Percentiles rank a stretch among this genome's conserved stretches.
Evolutionary conservation across 2,113 vertebrate species (phyloP).

Genomic region (Oryzias melastigma): DNA sequence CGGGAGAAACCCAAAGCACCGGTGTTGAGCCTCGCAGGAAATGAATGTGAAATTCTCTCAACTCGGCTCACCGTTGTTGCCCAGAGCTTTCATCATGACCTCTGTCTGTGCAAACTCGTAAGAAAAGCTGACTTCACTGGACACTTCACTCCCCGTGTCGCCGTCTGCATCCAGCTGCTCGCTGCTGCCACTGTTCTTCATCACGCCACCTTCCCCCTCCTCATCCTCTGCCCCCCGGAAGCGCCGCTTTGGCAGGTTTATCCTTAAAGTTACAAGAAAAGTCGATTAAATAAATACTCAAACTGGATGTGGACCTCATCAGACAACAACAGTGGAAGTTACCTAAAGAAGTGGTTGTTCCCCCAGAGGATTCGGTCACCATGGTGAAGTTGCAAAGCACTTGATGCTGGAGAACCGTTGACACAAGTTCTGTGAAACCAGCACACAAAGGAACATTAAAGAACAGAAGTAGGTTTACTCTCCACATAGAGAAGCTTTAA

Average conservation of each 20-base stretch:
- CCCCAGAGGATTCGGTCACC: conserved; percentile 98
- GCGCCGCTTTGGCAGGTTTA: conserved; percentile 90
- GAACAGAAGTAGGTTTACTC: background rate
- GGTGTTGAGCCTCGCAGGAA: background rate
- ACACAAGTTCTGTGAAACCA: conserved; percentile 85
- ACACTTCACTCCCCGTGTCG: conserved; percentile 91
- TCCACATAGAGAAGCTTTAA: too few species aligned
- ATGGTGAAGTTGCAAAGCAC: conserved; percentile 87
- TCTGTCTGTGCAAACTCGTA: conserved; percentile 98
- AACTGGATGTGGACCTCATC: too few species aligned
- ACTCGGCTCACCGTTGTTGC: conserved; percentile 82
- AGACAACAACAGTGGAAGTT: background rate
- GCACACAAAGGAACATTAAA: background rate
- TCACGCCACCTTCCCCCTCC: conserved; percentile 76
- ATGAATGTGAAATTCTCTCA: background rate
- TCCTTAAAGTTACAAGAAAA: conserved; percentile 48
- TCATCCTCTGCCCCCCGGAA: conserved; percentile 76
- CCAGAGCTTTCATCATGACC: conserved; percentile 95
- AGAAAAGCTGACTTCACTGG: conserved; percentile 93
- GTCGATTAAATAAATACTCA: too few species aligned
- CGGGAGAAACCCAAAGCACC: background rate
- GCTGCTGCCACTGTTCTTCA: conserved; percentile 82
- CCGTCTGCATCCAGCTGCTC: conserved; percentile 92
- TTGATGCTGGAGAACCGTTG: conserved; percentile 86
- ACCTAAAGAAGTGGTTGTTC: conserved; percentile 99